Evolutionary conservation across 2,113 vertebrate species (phyloP).

Genomic region (Ophiodon elongatus): DNA sequence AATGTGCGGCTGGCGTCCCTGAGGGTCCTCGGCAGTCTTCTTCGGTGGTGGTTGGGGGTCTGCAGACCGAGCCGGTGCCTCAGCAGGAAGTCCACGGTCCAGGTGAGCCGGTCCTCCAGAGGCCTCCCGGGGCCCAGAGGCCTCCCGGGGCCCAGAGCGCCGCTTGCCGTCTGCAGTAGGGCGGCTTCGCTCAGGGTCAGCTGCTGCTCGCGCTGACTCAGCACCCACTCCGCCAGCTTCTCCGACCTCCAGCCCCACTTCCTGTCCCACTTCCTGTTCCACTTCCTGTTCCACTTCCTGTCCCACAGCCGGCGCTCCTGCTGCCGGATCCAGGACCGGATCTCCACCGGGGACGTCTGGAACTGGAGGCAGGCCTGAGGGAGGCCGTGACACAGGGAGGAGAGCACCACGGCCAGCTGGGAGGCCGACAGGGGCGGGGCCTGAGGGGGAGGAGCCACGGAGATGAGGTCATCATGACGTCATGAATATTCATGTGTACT

Average conservation of each 20-base stretch:
- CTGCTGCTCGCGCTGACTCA: slow-evolving; percentile 68
- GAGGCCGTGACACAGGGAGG: slow-evolving; percentile 44
- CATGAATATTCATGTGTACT: too few relatives aligned
- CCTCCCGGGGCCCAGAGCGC: slow-evolving; percentile 50
- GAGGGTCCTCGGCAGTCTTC: slow-evolving; percentile 27
- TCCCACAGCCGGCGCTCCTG: background rate
- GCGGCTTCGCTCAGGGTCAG: slow-evolving; percentile 20
- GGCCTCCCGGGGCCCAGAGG: too few relatives aligned
- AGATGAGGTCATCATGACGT: too few relatives aligned
- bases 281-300: too few relatives aligned
- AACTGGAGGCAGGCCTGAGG: background rate
- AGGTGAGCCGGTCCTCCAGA: too few relatives aligned
- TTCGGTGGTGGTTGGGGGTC: background rate
- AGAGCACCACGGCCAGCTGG: slow-evolving; percentile 36
- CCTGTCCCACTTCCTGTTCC: background rate
- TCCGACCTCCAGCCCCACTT: slow-evolving; percentile 60
- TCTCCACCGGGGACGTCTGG: accelerated
- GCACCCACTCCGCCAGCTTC: slow-evolving; percentile 52
- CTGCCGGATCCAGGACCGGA: background rate
- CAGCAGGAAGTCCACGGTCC: slow-evolving; percentile 64
- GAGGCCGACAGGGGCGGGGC: background rate
- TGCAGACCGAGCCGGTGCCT: slow-evolving; percentile 38
- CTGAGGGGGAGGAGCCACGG: slow-evolving; percentile 1
- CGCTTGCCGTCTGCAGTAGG: slow-evolving; percentile 45
- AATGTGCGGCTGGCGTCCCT: background rate